Evolutionary conservation across 64 coral and sea anemone species (phyloP).

Genomic region (Pocillopora verrucosa): DNA sequence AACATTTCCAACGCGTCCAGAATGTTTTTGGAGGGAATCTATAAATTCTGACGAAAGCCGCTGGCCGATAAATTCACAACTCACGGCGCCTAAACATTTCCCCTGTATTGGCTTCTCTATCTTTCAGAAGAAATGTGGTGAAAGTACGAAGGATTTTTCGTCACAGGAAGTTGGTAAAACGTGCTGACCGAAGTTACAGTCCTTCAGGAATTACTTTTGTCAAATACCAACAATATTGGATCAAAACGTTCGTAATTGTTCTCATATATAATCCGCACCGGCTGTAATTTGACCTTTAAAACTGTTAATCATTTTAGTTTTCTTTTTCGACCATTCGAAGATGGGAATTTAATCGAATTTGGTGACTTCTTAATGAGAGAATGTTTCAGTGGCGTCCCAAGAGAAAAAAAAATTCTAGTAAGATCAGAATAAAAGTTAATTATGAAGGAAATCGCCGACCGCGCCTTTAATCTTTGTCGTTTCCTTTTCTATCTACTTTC

Average conservation of each 20-base stretch:
- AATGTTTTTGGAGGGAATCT: conserved; percentile 29
- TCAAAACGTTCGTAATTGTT: too few relatives aligned
- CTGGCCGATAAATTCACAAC: not conserved
- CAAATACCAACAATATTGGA: too few relatives aligned
- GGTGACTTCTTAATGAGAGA: not conserved
- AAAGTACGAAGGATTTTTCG: too few relatives aligned
- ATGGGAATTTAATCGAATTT: not conserved
- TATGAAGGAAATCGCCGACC: not conserved
- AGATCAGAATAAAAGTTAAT: not conserved
- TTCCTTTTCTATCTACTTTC: not conserved
- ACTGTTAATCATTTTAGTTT: too few relatives aligned
- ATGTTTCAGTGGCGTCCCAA: not conserved
- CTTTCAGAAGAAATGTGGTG: too few relatives aligned
- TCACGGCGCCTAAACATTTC: not conserved
- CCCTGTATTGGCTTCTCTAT: not conserved
- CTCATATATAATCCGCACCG: too few relatives aligned
- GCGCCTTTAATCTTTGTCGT: not conserved
- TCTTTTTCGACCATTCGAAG: too few relatives aligned
- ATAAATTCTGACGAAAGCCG: not conserved
- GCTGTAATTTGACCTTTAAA: too few relatives aligned
- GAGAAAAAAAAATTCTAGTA: not conserved
- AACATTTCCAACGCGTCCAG: not conserved
- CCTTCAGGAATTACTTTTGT: too few relatives aligned
- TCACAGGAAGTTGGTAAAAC: too few relatives aligned
- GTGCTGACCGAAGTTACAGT: too few relatives aligned